A percentile compares a stretch with the other conserved stretches of the same genome.
Evolutionary conservation across 1,140 invertebrate genomes (phyloP).

Genomic region (Lysiphlebus fabarum): DNA sequence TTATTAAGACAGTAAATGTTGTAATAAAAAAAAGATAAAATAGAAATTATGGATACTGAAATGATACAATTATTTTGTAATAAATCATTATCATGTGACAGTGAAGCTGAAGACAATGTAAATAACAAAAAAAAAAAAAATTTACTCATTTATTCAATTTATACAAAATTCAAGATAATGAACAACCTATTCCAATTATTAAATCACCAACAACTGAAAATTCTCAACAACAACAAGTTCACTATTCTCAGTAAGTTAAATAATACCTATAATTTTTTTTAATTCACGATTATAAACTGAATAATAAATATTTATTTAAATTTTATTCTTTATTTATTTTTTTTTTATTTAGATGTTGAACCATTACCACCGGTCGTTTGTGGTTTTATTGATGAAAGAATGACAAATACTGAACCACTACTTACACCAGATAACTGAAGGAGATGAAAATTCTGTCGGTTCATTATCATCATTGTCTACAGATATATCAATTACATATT

Average conservation of each 20-base stretch:
- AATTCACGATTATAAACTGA: too few relatives aligned
- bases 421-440: constrained; percentile 95
- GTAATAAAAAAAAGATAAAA: constrained; percentile 84
- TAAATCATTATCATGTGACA: constrained; percentile 98
- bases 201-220: constrained; percentile 72
- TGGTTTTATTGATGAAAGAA: constrained; percentile 93
- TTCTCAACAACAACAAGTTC: constrained; percentile 72
- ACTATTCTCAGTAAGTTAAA: background rate
- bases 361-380: constrained; percentile 89
- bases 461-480: constrained; percentile 92
- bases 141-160: constrained; percentile 97
- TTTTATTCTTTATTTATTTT: constrained; percentile 4
- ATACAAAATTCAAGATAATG: constrained; percentile 94
- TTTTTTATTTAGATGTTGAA: too few relatives aligned
- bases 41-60: constrained; percentile 91
- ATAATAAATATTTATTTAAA: too few relatives aligned
- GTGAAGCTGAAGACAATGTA: too few relatives aligned
- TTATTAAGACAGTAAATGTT: constrained; percentile 87
- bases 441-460: constrained; percentile 94
- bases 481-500: constrained; percentile 56
- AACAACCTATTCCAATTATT: constrained; percentile 67
- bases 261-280: background rate
- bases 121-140: constrained; percentile 93
- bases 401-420: constrained; percentile 90
- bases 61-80: constrained; percentile 96